phyloP scores from a whole-genome alignment of 1,140 invertebrate genomes.

The Galleria mellonella region DNA sequence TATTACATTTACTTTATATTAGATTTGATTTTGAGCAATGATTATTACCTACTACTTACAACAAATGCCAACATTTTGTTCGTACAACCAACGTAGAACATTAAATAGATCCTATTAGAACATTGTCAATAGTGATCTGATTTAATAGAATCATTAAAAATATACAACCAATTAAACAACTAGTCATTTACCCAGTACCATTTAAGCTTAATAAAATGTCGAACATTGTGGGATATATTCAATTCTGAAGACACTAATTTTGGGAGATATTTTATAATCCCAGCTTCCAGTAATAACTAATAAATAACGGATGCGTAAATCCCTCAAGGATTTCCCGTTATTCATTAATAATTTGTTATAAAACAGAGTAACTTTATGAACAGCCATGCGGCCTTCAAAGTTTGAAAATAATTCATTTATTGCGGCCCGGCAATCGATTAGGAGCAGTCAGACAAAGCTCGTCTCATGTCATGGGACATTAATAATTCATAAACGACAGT shows the following conservation, averaged over 20 bases:
- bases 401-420: conserved; percentile 34
- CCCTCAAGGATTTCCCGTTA: conserved; percentile 4
- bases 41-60: too few relatives aligned
- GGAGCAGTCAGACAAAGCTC: conserved; percentile 24
- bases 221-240: neutral
- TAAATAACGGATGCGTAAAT: neutral
- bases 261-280: neutral
- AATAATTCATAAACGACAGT: conserved; percentile 33
- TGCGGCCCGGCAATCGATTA: conserved; percentile 23
- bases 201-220: too few relatives aligned
- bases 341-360: conserved; percentile 13
- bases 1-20: too few relatives aligned
- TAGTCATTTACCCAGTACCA: too few relatives aligned
- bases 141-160: too few relatives aligned
- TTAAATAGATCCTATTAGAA: too few relatives aligned
- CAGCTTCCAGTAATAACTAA: neutral
- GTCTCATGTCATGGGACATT: conserved; percentile 26
- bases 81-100: too few relatives aligned
- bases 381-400: conserved; percentile 15
- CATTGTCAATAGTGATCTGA: too few relatives aligned
- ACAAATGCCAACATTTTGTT: too few relatives aligned
- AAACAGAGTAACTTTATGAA: conserved; percentile 15
- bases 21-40: too few relatives aligned
- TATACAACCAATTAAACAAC: too few relatives aligned
- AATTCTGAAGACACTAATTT: neutral